These are phyloP conservation scores for Heliconius hermathena DNA, from an alignment of 1,140 invertebrate species.

Conservation along the genomic window DNA sequence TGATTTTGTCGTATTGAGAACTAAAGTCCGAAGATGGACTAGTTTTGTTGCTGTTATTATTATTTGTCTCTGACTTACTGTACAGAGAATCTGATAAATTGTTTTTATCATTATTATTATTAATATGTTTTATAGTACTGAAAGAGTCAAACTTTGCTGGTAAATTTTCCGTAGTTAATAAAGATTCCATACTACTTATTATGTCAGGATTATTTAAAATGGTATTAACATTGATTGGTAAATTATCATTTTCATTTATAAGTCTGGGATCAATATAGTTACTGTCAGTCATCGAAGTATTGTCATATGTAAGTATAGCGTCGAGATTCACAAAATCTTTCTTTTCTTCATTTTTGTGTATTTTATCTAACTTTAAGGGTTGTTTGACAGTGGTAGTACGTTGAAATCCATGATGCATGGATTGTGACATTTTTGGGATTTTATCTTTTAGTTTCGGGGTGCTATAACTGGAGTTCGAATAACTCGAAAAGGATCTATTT, in stretches of 20 bases:
- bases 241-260: conserved; percentile 78
- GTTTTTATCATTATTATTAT: conserved; percentile 49
- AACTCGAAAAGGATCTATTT: conserved; percentile 76
- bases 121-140: conserved; percentile 46
- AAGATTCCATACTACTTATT: conserved; percentile 78
- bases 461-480: conserved; percentile 68
- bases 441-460: conserved; percentile 77
- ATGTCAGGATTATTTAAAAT: conserved; percentile 77
- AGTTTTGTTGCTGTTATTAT: conserved; percentile 55
- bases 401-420: conserved; percentile 77
- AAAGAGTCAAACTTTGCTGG: conserved; percentile 76
- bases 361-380: conserved; percentile 75
- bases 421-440: conserved; percentile 75
- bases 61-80: conserved; percentile 62
- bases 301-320: conserved; percentile 66
- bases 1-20: conserved; percentile 79
- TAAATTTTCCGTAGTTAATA: conserved; percentile 74
- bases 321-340: conserved; percentile 73
- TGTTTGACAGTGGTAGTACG: conserved; percentile 58
- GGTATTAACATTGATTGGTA: conserved; percentile 75
- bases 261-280: conserved; percentile 77
- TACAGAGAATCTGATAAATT: conserved; percentile 41
- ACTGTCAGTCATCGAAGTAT: conserved; percentile 74
- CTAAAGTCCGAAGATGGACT: conserved; percentile 66
- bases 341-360: conserved; percentile 67